These are phyloP conservation scores for Salminus brasiliensis DNA, from an alignment of 2,113 vertebrate genomes.

Conservation along the genomic window DNA sequence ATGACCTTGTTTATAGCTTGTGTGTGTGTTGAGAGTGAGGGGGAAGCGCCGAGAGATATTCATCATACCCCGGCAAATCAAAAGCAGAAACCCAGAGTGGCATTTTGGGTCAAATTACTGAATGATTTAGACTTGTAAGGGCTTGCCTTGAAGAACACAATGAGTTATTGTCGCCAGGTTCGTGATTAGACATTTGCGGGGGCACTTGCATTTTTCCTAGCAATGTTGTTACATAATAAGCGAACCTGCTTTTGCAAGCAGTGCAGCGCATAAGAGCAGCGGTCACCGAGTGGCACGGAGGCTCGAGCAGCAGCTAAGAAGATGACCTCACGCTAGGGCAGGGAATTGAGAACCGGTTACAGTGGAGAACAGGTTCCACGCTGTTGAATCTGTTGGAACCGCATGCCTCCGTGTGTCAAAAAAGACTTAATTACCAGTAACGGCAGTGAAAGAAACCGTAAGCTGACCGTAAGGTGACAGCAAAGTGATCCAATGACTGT, in stretches of 20 bases:
- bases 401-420: too few relatives aligned
- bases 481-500: too few relatives aligned
- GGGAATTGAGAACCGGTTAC: too few relatives aligned
- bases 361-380: too few relatives aligned
- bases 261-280: not conserved
- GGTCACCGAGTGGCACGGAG: not conserved
- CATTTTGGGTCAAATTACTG: not conserved
- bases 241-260: not conserved
- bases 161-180: not conserved
- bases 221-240: not conserved
- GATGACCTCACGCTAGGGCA: too few relatives aligned
- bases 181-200: not conserved
- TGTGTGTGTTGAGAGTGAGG: not conserved
- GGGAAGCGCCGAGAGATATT: not conserved
- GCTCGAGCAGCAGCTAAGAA: not conserved
- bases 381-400: too few relatives aligned
- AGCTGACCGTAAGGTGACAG: too few relatives aligned
- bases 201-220: not conserved
- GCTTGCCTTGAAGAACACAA: not conserved
- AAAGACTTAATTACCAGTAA: too few relatives aligned
- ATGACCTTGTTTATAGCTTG: not conserved
- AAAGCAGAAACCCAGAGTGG: conserved; percentile 12
- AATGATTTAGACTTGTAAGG: not conserved
- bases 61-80: conserved; percentile 1
- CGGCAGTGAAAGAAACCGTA: too few relatives aligned